A percentile compares a stretch with the other conserved stretches of the same genome.
Evolutionary conservation across 2,113 vertebrate genomes (phyloP).

Genomic region (Carlito syrichta): DNA sequence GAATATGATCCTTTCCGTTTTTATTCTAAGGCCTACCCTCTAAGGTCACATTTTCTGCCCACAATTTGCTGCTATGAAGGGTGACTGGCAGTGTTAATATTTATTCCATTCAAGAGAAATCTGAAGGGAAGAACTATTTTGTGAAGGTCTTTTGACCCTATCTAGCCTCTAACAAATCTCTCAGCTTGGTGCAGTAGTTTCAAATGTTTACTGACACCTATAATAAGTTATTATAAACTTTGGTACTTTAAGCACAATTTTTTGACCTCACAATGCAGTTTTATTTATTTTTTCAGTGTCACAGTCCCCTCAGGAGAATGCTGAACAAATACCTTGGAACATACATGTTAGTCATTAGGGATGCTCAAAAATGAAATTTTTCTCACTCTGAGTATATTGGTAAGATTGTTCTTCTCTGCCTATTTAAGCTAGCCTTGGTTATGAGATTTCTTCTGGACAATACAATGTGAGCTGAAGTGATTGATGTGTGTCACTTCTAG

Average conservation of each 20-base stretch:
- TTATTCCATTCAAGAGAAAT: constrained; percentile 55
- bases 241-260: constrained; percentile 21
- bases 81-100: constrained; percentile 45
- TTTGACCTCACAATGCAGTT: constrained; percentile 15
- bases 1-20: neutral
- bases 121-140: constrained; percentile 34
- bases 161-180: constrained; percentile 33
- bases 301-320: neutral
- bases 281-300: constrained; percentile 39
- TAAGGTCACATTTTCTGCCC: constrained; percentile 3
- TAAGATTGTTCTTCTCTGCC: neutral
- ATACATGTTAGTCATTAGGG: neutral
- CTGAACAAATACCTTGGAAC: neutral
- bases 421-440: neutral
- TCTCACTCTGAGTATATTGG: neutral
- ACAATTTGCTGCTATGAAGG: neutral
- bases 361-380: constrained; percentile 33
- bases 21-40: neutral
- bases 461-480: neutral
- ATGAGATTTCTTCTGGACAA: neutral
- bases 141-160: constrained; percentile 28
- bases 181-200: neutral
- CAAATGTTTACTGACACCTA: constrained; percentile 2
- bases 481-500: neutral
- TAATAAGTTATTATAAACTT: constrained; percentile 53